Evolutionary conservation across 2,888 invertebrate species (phyloP).

Genomic region (Caenorhabditis sinica): DNA sequence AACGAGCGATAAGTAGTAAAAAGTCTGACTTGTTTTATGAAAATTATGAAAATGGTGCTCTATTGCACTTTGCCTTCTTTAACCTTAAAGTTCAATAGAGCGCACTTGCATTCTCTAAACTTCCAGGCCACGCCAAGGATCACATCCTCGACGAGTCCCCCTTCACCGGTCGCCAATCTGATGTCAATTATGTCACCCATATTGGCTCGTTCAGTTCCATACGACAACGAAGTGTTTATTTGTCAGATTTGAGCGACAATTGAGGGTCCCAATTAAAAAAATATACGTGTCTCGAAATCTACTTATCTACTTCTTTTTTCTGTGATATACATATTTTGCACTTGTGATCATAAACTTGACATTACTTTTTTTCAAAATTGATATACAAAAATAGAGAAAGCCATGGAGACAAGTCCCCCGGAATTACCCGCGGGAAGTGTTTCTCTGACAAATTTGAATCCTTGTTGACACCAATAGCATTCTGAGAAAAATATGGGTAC

Average conservation of each 20-base stretch:
- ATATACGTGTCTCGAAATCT: not conserved
- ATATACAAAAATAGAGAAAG: too few species aligned
- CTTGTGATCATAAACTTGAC: too few species aligned
- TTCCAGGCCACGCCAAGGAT: slow-evolving; percentile 73
- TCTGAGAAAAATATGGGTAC: too few species aligned
- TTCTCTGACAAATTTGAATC: too few species aligned
- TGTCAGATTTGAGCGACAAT: slow-evolving; percentile 37
- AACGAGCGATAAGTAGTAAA: too few species aligned
- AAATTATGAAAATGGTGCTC: not conserved
- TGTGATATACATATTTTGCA: too few species aligned
- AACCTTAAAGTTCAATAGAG: too few species aligned
- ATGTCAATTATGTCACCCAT: slow-evolving; percentile 74
- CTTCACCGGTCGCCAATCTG: slow-evolving; percentile 70
- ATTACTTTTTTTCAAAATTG: too few species aligned
- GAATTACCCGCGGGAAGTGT: too few species aligned
- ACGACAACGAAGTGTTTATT: slow-evolving; percentile 51
- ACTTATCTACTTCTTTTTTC: not conserved
- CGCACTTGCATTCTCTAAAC: not conserved
- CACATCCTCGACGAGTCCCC: slow-evolving; percentile 76
- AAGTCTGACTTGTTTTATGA: too few species aligned
- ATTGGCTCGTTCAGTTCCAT: slow-evolving; percentile 72
- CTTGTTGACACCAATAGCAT: too few species aligned
- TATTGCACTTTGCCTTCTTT: not conserved
- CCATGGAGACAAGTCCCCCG: too few species aligned
- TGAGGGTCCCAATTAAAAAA: not conserved